Conservation (phyloP, 2,113 vertebrate genomes). For the Mystacornis crossleyi region DNA sequence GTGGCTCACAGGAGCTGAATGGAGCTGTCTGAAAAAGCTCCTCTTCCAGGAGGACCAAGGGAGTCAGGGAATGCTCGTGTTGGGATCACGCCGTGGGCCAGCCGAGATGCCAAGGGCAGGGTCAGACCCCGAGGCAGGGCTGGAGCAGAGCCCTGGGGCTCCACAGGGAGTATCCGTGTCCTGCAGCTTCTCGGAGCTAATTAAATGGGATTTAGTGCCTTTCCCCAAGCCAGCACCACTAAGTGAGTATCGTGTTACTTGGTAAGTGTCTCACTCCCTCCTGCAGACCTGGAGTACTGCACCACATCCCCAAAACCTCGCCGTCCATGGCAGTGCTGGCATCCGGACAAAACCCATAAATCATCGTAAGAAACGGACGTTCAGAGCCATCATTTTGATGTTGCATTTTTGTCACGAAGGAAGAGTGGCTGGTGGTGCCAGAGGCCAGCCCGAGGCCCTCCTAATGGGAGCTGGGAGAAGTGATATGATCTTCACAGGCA, state of each 20-base stretch:
- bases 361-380: background rate
- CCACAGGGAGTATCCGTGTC: background rate
- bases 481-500: fast-evolving
- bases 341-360: background rate
- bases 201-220: background rate
- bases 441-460: background rate
- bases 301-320: fast-evolving
- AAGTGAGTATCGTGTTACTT: fast-evolving
- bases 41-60: background rate
- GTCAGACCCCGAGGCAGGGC: fast-evolving
- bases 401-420: background rate
- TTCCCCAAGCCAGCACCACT: background rate
- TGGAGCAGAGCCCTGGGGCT: background rate
- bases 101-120: background rate
- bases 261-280: background rate
- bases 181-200: background rate
- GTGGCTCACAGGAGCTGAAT: background rate
- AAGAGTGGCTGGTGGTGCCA: background rate
- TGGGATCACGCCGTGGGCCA: background rate
- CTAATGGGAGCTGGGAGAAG: background rate
- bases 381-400: background rate
- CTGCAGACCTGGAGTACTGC: background rate
- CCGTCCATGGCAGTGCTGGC: background rate
- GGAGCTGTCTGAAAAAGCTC: background rate
- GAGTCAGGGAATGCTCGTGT: background rate